These are phyloP conservation scores for Nasonovia ribisnigri DNA, from an alignment of 2,888 invertebrate genomes.

Conservation along the genomic window DNA sequence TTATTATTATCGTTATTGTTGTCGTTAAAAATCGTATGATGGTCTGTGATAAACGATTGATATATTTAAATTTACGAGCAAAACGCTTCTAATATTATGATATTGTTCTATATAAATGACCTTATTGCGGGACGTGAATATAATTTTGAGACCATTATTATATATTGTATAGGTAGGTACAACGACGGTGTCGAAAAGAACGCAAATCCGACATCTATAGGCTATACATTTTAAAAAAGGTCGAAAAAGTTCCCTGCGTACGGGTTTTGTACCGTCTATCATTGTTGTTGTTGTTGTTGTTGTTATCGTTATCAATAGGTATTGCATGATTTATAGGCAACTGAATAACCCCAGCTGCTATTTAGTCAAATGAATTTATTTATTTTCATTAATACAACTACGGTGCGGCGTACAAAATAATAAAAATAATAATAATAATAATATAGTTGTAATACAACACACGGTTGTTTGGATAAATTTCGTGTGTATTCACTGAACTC, in stretches of 20 bases:
- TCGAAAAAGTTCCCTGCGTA: not conserved
- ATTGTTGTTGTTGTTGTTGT: not conserved
- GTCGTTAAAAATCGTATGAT: not conserved
- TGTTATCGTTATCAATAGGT: not conserved
- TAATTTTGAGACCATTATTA: not conserved
- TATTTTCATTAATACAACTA: constrained; percentile 4
- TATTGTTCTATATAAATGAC: not conserved
- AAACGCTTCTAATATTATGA: not conserved
- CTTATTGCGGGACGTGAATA: not conserved
- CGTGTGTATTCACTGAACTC: constrained; percentile 25
- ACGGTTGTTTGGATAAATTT: constrained; percentile 43
- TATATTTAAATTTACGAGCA: not conserved
- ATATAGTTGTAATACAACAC: constrained; percentile 8
- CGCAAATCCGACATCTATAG: not conserved
- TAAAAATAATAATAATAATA: constrained; percentile 12
- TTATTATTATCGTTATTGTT: not conserved
- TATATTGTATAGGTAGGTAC: not conserved
- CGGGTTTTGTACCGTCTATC: not conserved
- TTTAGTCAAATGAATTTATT: not conserved
- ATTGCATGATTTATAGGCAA: not conserved
- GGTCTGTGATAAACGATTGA: not conserved
- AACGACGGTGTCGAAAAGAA: not conserved
- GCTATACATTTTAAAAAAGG: not conserved
- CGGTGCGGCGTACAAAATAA: not conserved
- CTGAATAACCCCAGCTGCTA: not conserved